These are phyloP conservation scores for Eutolmus rufibarbis DNA, from an alignment of 2,888 invertebrate species.

Conservation along the genomic window DNA sequence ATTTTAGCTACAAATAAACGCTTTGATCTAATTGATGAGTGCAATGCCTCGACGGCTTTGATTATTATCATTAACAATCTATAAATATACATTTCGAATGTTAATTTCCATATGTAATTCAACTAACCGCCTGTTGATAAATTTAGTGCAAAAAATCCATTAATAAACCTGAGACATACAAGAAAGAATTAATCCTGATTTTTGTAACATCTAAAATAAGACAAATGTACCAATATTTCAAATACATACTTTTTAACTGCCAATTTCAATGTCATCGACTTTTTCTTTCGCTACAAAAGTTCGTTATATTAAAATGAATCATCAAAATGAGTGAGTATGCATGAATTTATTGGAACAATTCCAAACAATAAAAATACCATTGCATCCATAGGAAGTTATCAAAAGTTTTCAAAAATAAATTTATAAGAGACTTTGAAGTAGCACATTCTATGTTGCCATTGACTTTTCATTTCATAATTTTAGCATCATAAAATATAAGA, in stretches of 20 bases:
- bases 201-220: neutral
- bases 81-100: neutral
- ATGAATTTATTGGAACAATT: neutral
- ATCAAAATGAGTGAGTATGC: neutral
- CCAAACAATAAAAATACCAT: neutral
- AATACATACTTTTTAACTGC: neutral
- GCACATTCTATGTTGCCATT: neutral
- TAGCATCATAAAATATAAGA: neutral
- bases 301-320: neutral
- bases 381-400: neutral
- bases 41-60: neutral
- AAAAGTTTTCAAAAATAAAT: neutral
- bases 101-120: neutral
- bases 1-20: neutral
- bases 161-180: neutral
- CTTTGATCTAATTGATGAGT: neutral
- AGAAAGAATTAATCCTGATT: neutral
- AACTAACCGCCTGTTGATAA: neutral
- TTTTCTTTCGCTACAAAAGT: neutral
- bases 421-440: neutral
- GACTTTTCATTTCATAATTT: neutral
- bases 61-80: neutral
- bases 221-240: neutral
- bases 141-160: neutral
- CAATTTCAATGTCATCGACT: neutral